Evolutionary conservation across 2,888 invertebrate species (phyloP).

Genomic region (Desoria tigrina): DNA sequence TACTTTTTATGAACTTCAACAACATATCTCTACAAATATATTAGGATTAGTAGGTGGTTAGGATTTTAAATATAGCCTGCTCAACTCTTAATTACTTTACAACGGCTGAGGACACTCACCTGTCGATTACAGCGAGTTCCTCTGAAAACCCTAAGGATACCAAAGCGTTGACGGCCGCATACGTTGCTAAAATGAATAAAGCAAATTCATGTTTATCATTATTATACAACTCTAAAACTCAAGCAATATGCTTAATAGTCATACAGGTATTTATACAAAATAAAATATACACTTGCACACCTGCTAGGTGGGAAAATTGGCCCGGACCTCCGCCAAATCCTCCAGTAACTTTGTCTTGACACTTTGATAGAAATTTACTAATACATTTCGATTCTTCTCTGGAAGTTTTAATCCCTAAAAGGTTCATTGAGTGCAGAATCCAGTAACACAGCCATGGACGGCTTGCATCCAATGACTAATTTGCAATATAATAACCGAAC

Average conservation of each 20-base stretch:
- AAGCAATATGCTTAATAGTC: neutral
- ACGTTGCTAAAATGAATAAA: constrained; percentile 68
- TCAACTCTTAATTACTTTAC: neutral
- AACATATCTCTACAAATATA: constrained; percentile 66
- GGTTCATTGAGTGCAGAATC: constrained; percentile 86
- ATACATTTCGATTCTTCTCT: constrained; percentile 63
- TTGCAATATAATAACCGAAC: no score
- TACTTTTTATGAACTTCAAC: constrained; percentile 73
- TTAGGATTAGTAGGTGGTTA: neutral
- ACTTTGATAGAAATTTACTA: constrained; percentile 66
- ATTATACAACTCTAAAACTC: neutral
- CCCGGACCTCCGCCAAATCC: constrained; percentile 95
- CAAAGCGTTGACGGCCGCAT: constrained; percentile 92
- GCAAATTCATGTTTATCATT: neutral
- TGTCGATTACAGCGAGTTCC: constrained; percentile 84
- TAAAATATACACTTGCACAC: constrained; percentile 6
- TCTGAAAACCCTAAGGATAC: constrained; percentile 84
- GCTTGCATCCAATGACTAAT: constrained; percentile 83
- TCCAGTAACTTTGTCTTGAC: constrained; percentile 72
- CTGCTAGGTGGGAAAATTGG: constrained; percentile 87
- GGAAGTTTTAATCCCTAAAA: constrained; percentile 68
- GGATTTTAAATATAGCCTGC: constrained; percentile 12
- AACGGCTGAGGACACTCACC: constrained; percentile 58
- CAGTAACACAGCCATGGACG: constrained; percentile 97
- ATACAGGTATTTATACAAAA: no score